Percentiles rank a stretch among this genome's conserved stretches.
These are phyloP conservation scores for Heliocidaris tuberculata DNA, from an alignment of 35 echinoderm and acorn worm species.

Conservation along the genomic window DNA sequence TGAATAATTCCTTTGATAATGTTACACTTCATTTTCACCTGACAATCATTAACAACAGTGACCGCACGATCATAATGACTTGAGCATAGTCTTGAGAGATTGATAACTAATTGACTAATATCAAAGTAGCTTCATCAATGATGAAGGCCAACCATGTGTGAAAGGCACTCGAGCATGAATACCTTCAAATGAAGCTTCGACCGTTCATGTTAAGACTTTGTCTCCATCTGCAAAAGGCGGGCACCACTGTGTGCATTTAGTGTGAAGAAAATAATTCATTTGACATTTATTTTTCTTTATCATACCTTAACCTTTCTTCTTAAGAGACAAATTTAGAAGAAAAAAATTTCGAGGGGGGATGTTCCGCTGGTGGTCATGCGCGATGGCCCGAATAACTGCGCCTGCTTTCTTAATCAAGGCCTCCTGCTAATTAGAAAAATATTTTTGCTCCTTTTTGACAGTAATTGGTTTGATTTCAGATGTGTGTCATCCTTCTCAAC, in stretches of 20 bases:
- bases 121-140: neutral
- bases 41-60: too few relatives aligned
- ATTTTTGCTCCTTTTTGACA: neutral
- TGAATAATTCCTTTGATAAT: too few relatives aligned
- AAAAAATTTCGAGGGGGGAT: neutral
- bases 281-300: neutral
- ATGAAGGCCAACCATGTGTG: neutral
- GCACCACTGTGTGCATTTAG: neutral
- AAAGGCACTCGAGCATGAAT: neutral
- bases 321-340: neutral
- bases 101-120: neutral
- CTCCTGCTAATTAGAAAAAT: constrained; percentile 4
- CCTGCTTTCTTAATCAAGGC: neutral
- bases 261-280: neutral
- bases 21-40: too few relatives aligned
- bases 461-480: constrained; percentile 5
- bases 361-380: neutral
- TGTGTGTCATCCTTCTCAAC: neutral
- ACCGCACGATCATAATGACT: neutral
- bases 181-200: neutral
- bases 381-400: neutral
- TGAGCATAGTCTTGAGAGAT: neutral
- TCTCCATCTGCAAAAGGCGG: neutral
- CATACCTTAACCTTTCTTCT: neutral
- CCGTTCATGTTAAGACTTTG: neutral